Percentiles rank a stretch among this genome's conserved stretches.
Conservation (phyloP, 2,113 vertebrate genomes). For the Sylvilagus bachmani region DNA sequence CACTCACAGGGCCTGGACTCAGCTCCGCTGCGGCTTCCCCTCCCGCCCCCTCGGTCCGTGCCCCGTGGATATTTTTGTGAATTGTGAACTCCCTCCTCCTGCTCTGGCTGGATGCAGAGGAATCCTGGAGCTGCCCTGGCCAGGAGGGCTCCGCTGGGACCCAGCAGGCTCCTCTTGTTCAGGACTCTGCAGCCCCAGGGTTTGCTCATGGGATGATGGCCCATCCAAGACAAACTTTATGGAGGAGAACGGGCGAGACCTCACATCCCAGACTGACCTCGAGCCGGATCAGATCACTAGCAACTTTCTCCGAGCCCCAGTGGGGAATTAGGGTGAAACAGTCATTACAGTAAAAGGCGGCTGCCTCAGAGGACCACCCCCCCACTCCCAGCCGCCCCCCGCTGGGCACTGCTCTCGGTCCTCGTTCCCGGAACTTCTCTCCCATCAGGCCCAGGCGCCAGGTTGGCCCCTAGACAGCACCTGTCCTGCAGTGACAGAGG, state of each 20-base stretch:
- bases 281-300: constrained; percentile 68
- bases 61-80: constrained; percentile 73
- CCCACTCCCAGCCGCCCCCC: neutral
- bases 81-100: constrained; percentile 48
- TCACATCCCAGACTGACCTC: constrained; percentile 68
- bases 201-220: constrained; percentile 74
- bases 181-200: constrained; percentile 49
- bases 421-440: neutral
- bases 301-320: constrained; percentile 27
- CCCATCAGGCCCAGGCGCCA: neutral
- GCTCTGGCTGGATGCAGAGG: neutral
- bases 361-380: constrained; percentile 21
- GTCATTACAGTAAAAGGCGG: neutral
- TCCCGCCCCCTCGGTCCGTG: neutral
- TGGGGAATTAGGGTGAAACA: neutral
- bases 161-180: constrained; percentile 50
- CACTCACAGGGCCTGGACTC: neutral
- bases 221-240: constrained; percentile 79
- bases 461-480: neutral
- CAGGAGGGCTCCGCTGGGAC: constrained; percentile 8
- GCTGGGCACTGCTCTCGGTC: neutral
- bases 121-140: constrained; percentile 52
- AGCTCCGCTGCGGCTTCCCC: neutral
- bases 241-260: constrained; percentile 76
- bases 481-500: neutral